Evolutionary conservation across 1,140 invertebrate species (phyloP).

Genomic region (Vollenhovia emeryi): DNA sequence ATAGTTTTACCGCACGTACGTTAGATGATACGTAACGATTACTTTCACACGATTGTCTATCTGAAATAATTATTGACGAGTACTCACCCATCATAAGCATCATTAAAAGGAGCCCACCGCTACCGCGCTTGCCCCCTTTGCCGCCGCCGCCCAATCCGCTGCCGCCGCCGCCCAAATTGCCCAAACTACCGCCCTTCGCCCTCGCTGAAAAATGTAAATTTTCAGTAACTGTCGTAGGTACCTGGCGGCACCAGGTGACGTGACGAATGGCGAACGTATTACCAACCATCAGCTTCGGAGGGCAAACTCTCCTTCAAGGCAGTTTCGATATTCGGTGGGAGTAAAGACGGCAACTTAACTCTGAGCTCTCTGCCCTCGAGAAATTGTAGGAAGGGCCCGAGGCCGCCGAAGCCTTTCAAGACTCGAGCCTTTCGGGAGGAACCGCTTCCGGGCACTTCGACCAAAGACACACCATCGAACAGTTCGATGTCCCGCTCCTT

Average conservation of each 20-base stretch:
- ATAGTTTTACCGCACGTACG: neutral
- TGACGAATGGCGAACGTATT: too few relatives aligned
- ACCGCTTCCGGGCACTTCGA: conserved; percentile 76
- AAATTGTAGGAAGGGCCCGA: conserved; percentile 88
- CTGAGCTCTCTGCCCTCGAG: conserved; percentile 89
- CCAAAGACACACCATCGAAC: conserved; percentile 88
- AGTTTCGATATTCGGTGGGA: conserved; percentile 78
- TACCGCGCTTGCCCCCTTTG: conserved; percentile 80
- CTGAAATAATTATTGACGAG: neutral
- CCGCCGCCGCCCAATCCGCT: conserved; percentile 46
- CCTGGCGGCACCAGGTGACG: neutral
- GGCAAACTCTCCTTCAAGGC: conserved; percentile 76
- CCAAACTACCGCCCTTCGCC: neutral
- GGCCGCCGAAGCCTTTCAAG: conserved; percentile 84
- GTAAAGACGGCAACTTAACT: conserved; percentile 88
- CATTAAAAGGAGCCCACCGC: conserved; percentile 85
- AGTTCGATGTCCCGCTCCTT: conserved; percentile 85
- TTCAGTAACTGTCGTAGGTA: neutral
- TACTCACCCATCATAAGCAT: conserved; percentile 90
- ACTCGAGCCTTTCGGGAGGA: conserved; percentile 82
- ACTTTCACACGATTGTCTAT: neutral
- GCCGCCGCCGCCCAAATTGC: conserved; percentile 28
- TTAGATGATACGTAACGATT: neutral
- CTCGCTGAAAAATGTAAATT: conserved; percentile 63
- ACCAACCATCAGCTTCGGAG: conserved; percentile 70